Conservation (phyloP, 2,888 invertebrate species). For the Xestia rhomboidea region DNA sequence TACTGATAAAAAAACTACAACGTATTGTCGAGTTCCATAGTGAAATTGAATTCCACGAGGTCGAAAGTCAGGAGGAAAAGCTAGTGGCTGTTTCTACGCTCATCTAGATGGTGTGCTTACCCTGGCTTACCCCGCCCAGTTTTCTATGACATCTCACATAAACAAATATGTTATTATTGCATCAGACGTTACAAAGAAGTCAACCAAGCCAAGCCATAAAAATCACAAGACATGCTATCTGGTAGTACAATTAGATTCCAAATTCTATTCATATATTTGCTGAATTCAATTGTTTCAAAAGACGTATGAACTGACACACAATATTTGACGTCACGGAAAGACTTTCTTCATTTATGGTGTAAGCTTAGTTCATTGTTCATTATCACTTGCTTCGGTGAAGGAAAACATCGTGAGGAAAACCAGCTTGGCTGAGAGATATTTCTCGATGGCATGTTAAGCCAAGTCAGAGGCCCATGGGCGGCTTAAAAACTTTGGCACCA, state of each 20-base stretch:
- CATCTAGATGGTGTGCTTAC: neutral
- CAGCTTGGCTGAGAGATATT: no score
- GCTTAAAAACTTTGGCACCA: no score
- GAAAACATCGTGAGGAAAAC: no score
- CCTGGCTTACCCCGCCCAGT: neutral
- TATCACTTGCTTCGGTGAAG: no score
- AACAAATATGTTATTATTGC: neutral
- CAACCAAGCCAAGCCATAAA: neutral
- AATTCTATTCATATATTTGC: slow-evolving; percentile 39
- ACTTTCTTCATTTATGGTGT: neutral
- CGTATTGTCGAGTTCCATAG: neutral
- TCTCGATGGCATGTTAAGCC: no score
- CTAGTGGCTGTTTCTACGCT: no score
- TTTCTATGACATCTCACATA: neutral
- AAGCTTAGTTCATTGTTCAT: neutral
- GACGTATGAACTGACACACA: neutral
- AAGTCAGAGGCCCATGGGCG: no score
- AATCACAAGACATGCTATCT: slow-evolving; percentile 6
- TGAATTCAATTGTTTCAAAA: slow-evolving; percentile 25
- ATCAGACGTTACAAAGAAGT: neutral
- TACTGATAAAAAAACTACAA: neutral
- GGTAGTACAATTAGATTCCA: slow-evolving; percentile 2
- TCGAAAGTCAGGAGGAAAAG: neutral
- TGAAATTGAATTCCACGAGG: neutral
- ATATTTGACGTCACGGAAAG: slow-evolving; percentile 39